Evolutionary conservation across 1,140 invertebrate genomes (phyloP), one percentile per base, ranked within the genome.

Genomic region (Cherax quadricarinatus): DNA sequence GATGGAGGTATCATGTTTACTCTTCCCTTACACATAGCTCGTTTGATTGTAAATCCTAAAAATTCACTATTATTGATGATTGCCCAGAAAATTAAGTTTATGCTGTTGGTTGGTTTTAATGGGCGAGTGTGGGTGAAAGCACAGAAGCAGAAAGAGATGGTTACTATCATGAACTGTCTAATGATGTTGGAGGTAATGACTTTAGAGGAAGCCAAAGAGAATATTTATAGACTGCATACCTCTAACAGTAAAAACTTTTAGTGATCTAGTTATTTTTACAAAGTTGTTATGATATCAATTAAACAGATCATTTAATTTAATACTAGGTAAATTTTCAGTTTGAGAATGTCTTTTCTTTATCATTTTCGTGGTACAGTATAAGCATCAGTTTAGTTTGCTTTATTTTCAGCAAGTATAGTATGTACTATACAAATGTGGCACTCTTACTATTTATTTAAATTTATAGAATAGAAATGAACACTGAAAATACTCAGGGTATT

Each of bases 71-170:
- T 94, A 41, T 48, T 89, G n/a, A 98, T 99, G 96, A 96, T 98
- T 79, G 98, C 98, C 5, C 79, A 82, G 41, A 78, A 81, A 24
- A 66, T 94, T 9, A 88, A 92, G 7, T 94, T 81, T 70, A 91
- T 66, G 9, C 60, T 94, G 6, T 89, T 94, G 6, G 96, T 98
- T 51, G 99, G 99, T 0, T 96, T 99, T 95, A 99, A 99, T 95
- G 99, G 99, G 4, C 96, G 97, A 93, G 96, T 99, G 86, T 99
- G 98, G 98, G 96, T 99, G 0, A 98, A 98, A 94, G 97, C 97
- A 9, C 96, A 96, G 80, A 96, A 96, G 51, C 95, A 96, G 79
- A 96, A 96, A 88, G 96, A 98, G 92, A 98, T 97, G 21, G 97
- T 99, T 81, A 97, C 97, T 21, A 95, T 99, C 24, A 96, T 96